phyloP scores from a whole-genome alignment of 2,888 invertebrate species.

The Philhelius pedissequus region DNA sequence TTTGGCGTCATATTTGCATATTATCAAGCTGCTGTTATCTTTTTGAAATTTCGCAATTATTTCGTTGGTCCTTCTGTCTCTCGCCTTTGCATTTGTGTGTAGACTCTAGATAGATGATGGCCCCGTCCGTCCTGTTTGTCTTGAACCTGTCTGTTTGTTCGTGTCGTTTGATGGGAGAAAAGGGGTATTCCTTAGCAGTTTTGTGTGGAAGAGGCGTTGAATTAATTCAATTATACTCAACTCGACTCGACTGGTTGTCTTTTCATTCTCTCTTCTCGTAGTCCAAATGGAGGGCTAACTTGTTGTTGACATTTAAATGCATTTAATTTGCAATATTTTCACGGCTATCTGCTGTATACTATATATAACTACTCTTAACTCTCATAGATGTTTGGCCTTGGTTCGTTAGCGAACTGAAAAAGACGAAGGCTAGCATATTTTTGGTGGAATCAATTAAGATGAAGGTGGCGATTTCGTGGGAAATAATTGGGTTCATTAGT shows the following conservation, averaged over 20 bases:
- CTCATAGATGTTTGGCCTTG: neutral
- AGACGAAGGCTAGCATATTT: conserved; percentile 17
- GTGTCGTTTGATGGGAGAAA: neutral
- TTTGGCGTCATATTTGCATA: conserved; percentile 68
- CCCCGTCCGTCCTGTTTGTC: neutral
- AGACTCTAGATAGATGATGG: neutral
- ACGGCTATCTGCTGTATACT: neutral
- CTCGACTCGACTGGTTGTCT: neutral
- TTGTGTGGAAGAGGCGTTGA: conserved; percentile 14
- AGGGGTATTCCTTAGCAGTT: conserved; percentile 14
- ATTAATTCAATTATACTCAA: conserved; percentile 68
- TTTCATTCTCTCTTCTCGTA: neutral
- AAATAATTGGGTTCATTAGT: conserved; percentile 34
- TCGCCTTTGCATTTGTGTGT: neutral
- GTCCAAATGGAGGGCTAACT: conserved; percentile 8
- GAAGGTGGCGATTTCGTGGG: conserved; percentile 3
- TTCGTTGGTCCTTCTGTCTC: conserved; percentile 36
- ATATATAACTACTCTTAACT: neutral
- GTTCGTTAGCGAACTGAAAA: neutral
- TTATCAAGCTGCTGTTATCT: conserved; percentile 65
- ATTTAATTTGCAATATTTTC: conserved; percentile 62
- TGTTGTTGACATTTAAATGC: conserved; percentile 53
- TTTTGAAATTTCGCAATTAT: conserved; percentile 58
- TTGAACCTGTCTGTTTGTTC: neutral
- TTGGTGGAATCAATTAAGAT: conserved; percentile 39